Percentiles rank a stretch among this genome's conserved stretches.
Evolutionary conservation across 2,888 invertebrate species (phyloP).

Genomic region (Subacronicta megacephala): DNA sequence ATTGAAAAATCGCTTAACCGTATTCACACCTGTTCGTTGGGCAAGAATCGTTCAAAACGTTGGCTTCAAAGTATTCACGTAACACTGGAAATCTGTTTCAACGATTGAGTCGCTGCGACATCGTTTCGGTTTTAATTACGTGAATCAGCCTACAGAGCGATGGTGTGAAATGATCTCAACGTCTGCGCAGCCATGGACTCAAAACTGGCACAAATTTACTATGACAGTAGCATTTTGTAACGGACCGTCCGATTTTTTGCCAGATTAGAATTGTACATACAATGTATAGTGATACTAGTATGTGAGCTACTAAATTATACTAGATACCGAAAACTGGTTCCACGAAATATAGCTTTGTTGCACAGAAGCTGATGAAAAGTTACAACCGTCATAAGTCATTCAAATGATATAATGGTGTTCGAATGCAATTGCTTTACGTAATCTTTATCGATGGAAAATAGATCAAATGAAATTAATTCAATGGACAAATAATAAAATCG

Average conservation of each 20-base stretch:
- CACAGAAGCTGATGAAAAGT: conserved; percentile 52
- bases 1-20: no score
- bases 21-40: no score
- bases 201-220: conserved; percentile 48
- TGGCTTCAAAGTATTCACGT: no score
- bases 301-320: conserved; percentile 69
- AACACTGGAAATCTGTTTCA: no score
- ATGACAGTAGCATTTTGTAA: conserved; percentile 65
- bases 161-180: conserved; percentile 46
- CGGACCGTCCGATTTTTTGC: conserved; percentile 62
- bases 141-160: no score
- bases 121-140: no score
- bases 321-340: conserved; percentile 50
- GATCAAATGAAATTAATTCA: conserved; percentile 41
- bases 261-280: conserved; percentile 65
- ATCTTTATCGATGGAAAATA: conserved; percentile 47
- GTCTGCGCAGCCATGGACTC: conserved; percentile 33
- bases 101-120: no score
- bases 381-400: conserved; percentile 56
- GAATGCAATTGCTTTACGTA: conserved; percentile 63
- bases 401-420: conserved; percentile 66
- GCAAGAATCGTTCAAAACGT: no score
- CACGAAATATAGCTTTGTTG: conserved; percentile 43
- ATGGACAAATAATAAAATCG: conserved; percentile 25
- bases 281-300: conserved; percentile 70